Evolutionary conservation across 2,888 invertebrate genomes (phyloP).

Genomic region (Drosophila kuntzei): DNA sequence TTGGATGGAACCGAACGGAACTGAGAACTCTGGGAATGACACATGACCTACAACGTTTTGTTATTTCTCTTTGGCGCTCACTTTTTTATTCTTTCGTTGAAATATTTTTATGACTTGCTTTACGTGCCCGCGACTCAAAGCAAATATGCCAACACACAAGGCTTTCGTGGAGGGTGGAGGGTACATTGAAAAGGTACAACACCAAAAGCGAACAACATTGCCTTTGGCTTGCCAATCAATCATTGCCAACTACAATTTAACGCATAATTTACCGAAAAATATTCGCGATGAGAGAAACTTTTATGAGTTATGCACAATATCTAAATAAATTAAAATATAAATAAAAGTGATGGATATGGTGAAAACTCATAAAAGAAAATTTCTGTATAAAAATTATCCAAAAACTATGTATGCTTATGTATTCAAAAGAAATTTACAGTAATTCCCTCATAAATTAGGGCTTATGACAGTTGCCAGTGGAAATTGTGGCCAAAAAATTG

Average conservation of each 20-base stretch:
- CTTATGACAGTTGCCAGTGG: conserved; percentile 24
- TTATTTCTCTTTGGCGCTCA: conserved; percentile 49
- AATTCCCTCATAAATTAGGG: not conserved
- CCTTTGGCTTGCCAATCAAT: conserved; percentile 61
- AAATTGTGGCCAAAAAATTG: conserved; percentile 6
- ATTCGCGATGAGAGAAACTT: conserved; percentile 23
- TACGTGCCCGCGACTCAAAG: conserved; percentile 55
- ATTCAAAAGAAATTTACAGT: not conserved
- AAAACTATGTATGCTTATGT: not conserved
- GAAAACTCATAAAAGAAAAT: conserved; percentile 7
- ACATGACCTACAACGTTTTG: conserved; percentile 77
- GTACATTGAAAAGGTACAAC: not conserved
- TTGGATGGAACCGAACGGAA: conserved; percentile 33
- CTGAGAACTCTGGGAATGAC: conserved; percentile 67
- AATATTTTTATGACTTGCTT: conserved; percentile 79
- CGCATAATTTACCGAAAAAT: conserved; percentile 59
- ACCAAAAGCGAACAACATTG: conserved; percentile 11
- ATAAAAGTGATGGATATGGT: conserved; percentile 36
- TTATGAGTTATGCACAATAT: conserved; percentile 31
- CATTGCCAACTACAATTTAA: conserved; percentile 73
- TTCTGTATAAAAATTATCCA: not conserved
- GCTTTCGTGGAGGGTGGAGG: not conserved
- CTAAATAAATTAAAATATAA: conserved; percentile 34
- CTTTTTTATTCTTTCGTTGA: conserved; percentile 56
- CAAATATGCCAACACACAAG: conserved; percentile 43